Base-by-base conservation (phyloP, 1,140 invertebrate genomes). In the Scaptomyza montana region DNA sequence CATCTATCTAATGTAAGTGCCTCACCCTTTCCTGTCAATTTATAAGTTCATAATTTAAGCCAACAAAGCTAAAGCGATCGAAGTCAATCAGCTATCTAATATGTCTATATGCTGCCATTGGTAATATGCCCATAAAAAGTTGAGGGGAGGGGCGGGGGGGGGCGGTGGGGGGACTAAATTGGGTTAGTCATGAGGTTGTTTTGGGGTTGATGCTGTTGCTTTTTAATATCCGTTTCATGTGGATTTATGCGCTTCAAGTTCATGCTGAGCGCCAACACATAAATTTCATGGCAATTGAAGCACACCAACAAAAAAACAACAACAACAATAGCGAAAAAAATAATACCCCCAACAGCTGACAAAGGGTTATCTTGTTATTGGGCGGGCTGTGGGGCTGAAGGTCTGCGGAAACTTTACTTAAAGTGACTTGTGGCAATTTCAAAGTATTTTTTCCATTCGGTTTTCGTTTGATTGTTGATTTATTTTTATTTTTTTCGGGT, bases 151-250 rank as follows among this genome's bases (percentile, higher is more conserved):
- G 1, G 16, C 0, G 16, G 16, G 1, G 21, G 21, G 21, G 21
- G 21, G 1, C 0, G 16, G 1, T 1, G 21, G 21, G 21, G 21
- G 1, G 21, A 25, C 21, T 25, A 25, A 2, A 25, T 25, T 25
- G 3, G 21, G 21, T 2, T 25, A 3, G 21, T 25, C 5, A 47
- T 7, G 30, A 25, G 1, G n/a, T 43, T 19, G n/a, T 25, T 10
- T 69, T 54, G 51, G 46, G 57, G 21, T 65, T 39, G 60, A 28
- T 54, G 56, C 72, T 77, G 82, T 66, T 71, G 62, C 76, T 77
- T 87, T 87, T 87, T 87, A 87, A 87, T 87, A 87, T 87, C 84
- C 82, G 82, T 79, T 87, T 79, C 76, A 82, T 87, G 76, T 82
- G 84, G 82, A 87, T 87, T 87, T 87, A 87, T 87, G 76, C 79